Base-by-base conservation (phyloP, 2,797 vertebrate species). In the Microctenopoma stevenorrisi region DNA sequence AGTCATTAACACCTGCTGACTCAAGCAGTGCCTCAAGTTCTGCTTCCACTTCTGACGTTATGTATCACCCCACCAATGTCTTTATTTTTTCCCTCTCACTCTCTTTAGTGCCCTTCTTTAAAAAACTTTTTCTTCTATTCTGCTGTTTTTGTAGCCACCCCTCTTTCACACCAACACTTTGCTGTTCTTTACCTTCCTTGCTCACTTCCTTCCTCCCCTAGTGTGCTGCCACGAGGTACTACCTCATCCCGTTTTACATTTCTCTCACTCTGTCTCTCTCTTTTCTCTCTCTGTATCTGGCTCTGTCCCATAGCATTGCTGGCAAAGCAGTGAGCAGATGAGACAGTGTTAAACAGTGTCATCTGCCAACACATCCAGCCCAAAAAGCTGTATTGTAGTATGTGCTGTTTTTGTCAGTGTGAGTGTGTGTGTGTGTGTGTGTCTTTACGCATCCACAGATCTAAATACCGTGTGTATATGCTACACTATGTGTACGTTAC, bases 331-430 rank as follows among this genome's bases (percentile, higher is more conserved):
- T 65, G 64, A 81, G 69, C 82, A 87, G 79, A 85, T 82, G 82
- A 89, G 75, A 86, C 69, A 28, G 82, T 81, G 82, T 88, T 88
- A 87, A 91, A 88, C 87, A 87, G 67, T 77, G 46, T 88, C 79
- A 82, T 89, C 83, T 87, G 87, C 84, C 86, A 88, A 74, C 79
- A 82, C 65, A 64, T 80, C 71, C 76, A 80, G 74, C 76, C 59
- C 74, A 81, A 60, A 72, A 74, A 83, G 54, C 65, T 68, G 56
- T 58, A 68, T 65, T 76, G 56, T 81, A 50, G 57, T 58, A 49
- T 78, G 71, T 44, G 43, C 4, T 60, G 54, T 42, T 60, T 49
- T 33, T 22, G 22, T 22, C 22, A 22, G 55, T 38, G 38, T 61
- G 61, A 60, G 51, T 69, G 35, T 44, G 30, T 11, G 12, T 65